These are phyloP conservation scores for Eubasilissa splendida DNA, from an alignment of 2,888 invertebrate species.

Conservation along the genomic window DNA sequence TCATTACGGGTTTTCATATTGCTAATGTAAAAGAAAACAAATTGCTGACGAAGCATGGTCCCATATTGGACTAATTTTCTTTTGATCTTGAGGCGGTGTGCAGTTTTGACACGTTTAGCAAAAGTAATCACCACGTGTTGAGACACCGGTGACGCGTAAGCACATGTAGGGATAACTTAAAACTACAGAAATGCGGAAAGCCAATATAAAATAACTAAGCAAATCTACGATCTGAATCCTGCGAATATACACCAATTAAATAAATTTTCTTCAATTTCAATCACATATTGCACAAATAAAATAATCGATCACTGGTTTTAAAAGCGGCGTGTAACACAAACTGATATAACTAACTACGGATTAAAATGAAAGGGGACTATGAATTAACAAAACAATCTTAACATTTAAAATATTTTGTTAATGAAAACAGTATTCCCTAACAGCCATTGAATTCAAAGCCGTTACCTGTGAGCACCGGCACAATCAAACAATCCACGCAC, in stretches of 20 bases:
- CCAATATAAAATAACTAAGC: background rate
- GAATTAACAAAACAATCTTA: constrained; percentile 46
- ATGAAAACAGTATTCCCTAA: background rate
- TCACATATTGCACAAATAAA: constrained; percentile 46
- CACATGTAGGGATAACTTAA: constrained; percentile 60
- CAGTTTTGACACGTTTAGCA: constrained; percentile 27
- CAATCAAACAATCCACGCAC: constrained; percentile 73
- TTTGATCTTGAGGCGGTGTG: too few relatives aligned
- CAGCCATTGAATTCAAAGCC: constrained; percentile 60
- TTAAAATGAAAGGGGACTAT: constrained; percentile 58
- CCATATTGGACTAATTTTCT: too few relatives aligned
- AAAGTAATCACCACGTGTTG: constrained; percentile 69
- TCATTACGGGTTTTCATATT: too few relatives aligned
- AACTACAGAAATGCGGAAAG: background rate
- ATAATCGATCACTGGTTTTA: constrained; percentile 26
- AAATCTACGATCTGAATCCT: background rate
- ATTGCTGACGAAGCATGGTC: background rate
- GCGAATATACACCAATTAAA: background rate
- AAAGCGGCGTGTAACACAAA: background rate
- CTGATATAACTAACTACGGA: constrained; percentile 59
- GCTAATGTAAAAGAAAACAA: background rate
- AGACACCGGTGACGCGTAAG: constrained; percentile 72
- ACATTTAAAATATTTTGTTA: background rate
- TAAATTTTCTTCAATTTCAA: constrained; percentile 7
- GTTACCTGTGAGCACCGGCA: constrained; percentile 71